Percentiles rank a stretch among this genome's conserved stretches.
Evolutionary conservation across 2,888 invertebrate species (phyloP).

Genomic region (Pomacea canaliculata): DNA sequence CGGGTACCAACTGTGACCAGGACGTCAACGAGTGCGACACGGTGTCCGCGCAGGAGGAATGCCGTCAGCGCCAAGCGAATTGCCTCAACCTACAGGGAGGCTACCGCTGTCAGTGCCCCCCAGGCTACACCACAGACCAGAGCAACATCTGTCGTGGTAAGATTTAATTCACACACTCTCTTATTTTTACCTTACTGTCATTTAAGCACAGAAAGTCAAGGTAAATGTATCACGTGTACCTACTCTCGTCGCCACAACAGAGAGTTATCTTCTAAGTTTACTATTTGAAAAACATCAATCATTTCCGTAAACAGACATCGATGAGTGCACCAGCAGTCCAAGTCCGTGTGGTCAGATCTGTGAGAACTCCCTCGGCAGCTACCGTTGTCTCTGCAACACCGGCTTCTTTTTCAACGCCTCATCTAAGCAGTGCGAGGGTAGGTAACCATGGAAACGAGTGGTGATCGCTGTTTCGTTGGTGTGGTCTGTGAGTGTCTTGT

Average conservation of each 20-base stretch:
- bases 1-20: not conserved
- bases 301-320: not conserved
- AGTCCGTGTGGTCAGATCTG: conserved; percentile 5
- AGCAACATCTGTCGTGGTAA: not conserved
- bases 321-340: not conserved
- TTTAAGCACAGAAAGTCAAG: no score
- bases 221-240: no score
- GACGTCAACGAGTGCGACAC: conserved; percentile 7
- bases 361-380: conserved; percentile 7
- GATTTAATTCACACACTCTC: no score
- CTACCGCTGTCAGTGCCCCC: conserved; percentile 1
- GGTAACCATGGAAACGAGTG: no score
- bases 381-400: conserved; percentile 5
- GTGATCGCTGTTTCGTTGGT: no score
- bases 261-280: no score
- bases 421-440: not conserved
- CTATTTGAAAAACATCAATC: not conserved
- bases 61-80: not conserved
- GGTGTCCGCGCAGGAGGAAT: not conserved
- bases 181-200: no score
- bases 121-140: not conserved
- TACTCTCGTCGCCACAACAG: no score
- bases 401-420: not conserved
- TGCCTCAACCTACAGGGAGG: not conserved
- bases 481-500: no score